Evolutionary conservation across 2,888 invertebrate species (phyloP).

Genomic region (Lasioglossum malachurum): DNA sequence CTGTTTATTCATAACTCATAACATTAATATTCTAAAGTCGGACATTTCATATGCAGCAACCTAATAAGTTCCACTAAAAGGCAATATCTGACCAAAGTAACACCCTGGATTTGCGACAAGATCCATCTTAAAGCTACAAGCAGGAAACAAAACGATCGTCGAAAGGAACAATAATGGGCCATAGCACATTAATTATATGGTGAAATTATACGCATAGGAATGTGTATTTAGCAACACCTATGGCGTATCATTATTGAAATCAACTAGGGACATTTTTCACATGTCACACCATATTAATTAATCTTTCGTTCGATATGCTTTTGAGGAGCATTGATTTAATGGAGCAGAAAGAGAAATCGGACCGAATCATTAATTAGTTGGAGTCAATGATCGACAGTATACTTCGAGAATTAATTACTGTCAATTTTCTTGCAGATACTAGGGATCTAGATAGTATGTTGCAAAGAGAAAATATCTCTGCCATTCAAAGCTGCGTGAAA

Average conservation of each 20-base stretch:
- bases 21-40: too few species aligned
- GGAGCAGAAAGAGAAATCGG: background rate
- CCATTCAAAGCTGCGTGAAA: background rate
- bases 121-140: too few species aligned
- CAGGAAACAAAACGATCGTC: background rate
- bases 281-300: background rate
- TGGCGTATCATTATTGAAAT: background rate
- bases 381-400: background rate
- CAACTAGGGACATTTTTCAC: background rate
- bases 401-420: background rate
- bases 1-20: too few species aligned
- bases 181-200: background rate
- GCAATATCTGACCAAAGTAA: background rate
- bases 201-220: background rate
- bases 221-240: background rate
- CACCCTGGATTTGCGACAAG: too few species aligned
- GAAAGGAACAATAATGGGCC: background rate
- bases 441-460: background rate
- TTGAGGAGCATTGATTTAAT: background rate
- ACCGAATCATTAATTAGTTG: background rate
- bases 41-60: too few species aligned
- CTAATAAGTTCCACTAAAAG: background rate
- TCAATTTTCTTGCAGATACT: background rate
- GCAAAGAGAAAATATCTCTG: background rate
- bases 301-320: constrained; percentile 1